Evolutionary conservation across 2,113 vertebrate species (phyloP).

Genomic region (Tyrannus savana): DNA sequence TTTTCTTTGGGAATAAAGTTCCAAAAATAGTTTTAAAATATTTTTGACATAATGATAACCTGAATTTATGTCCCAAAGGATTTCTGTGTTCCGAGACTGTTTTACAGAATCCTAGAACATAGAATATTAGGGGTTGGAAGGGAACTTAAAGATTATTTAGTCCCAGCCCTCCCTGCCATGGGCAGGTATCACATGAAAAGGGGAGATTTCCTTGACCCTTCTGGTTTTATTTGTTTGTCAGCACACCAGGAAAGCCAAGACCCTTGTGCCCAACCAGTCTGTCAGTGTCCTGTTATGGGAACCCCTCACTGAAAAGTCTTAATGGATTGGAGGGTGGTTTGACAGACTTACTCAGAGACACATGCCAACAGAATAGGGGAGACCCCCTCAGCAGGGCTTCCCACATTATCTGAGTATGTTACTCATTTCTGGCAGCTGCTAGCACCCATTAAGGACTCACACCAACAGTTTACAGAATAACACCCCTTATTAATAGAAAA

Average conservation of each 20-base stretch:
- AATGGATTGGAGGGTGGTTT: not conserved
- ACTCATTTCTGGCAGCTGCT: not conserved
- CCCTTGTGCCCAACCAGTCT: not conserved
- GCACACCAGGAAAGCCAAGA: not conserved
- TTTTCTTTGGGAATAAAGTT: not conserved
- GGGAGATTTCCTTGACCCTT: not conserved
- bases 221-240: not conserved
- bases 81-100: not conserved
- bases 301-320: not conserved
- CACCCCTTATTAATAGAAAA: not conserved
- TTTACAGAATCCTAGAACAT: not conserved
- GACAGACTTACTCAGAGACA: not conserved
- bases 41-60: not conserved
- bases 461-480: not conserved
- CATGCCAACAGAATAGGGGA: not conserved
- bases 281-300: not conserved
- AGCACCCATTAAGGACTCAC: not conserved
- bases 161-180: not conserved
- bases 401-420: not conserved
- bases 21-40: not conserved
- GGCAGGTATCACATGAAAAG: not conserved
- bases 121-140: not conserved
- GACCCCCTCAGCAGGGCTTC: not conserved
- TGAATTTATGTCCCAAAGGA: not conserved
- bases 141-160: not conserved